Percentiles rank a stretch among this genome's conserved stretches.
These are phyloP conservation scores for Nebria brevicollis DNA, from an alignment of 2,888 invertebrate genomes.

Conservation along the genomic window DNA sequence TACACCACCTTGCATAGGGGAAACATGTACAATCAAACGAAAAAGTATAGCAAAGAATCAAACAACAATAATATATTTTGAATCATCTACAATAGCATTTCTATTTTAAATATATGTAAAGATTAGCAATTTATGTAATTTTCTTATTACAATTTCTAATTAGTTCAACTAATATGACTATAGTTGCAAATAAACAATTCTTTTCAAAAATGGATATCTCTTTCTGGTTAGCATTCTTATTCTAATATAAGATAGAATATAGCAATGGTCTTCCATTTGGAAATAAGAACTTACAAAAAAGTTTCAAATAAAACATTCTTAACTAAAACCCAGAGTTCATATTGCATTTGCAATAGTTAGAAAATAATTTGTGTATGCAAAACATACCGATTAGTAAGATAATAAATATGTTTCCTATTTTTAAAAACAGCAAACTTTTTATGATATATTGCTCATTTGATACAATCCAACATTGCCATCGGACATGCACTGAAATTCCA, in stretches of 20 bases:
- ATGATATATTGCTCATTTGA: slow-evolving; percentile 48
- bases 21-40: not conserved
- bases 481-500: slow-evolving; percentile 67
- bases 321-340: too few species aligned
- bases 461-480: slow-evolving; percentile 55
- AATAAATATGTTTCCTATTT: slow-evolving; percentile 49
- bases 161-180: too few species aligned
- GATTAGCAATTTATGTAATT: too few species aligned
- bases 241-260: slow-evolving; percentile 36
- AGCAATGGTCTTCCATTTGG: slow-evolving; percentile 48
- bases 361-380: not conserved
- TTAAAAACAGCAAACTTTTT: slow-evolving; percentile 51
- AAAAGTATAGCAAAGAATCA: not conserved
- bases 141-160: too few species aligned
- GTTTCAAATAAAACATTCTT: not conserved
- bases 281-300: slow-evolving; percentile 4
- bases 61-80: not conserved
- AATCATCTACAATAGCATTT: too few species aligned
- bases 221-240: slow-evolving; percentile 21
- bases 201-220: slow-evolving; percentile 29
- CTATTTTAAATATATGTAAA: too few species aligned
- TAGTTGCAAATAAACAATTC: slow-evolving; percentile 19
- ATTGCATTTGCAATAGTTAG: too few species aligned
- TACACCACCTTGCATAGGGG: not conserved
- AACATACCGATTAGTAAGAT: too few species aligned